phyloP scores from a whole-genome alignment of 2,888 invertebrate species.

The Apoderus coryli region DNA sequence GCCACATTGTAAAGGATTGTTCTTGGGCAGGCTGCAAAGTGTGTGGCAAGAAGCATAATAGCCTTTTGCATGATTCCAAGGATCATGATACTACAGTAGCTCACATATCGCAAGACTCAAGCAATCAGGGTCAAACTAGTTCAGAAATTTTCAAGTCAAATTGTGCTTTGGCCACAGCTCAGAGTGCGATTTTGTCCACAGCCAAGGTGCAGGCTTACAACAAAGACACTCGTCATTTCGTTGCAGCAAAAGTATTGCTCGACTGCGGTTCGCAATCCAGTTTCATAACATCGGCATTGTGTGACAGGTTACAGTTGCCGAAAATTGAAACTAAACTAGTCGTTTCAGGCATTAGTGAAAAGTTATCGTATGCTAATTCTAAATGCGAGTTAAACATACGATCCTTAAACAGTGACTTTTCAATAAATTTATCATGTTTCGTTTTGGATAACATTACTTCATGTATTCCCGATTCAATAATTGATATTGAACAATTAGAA shows the following conservation, averaged over 20 bases:
- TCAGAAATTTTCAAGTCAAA: conserved; percentile 5
- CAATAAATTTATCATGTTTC: conserved; percentile 12
- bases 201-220: conserved; percentile 3
- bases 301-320: conserved; percentile 10
- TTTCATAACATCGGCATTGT: conserved; percentile 12
- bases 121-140: too few species aligned
- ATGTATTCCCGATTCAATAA: conserved; percentile 6
- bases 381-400: conserved; percentile 11
- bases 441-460: conserved; percentile 12
- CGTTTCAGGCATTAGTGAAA: conserved; percentile 10
- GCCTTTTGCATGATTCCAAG: conserved; percentile 11
- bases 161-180: conserved; percentile 8
- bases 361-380: conserved; percentile 8
- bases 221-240: neutral
- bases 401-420: conserved; percentile 6
- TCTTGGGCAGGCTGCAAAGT: conserved; percentile 11
- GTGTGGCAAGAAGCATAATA: conserved; percentile 12
- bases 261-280: conserved; percentile 13
- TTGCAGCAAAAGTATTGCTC: conserved; percentile 9
- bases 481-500: conserved; percentile 7
- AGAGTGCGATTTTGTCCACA: too few species aligned
- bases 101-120: too few species aligned
- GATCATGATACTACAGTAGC: too few species aligned
- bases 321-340: conserved; percentile 9
- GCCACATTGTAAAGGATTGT: conserved; percentile 10